Evolutionary conservation across 2,113 vertebrate genomes (phyloP).

Genomic region (Carassius carassius): DNA sequence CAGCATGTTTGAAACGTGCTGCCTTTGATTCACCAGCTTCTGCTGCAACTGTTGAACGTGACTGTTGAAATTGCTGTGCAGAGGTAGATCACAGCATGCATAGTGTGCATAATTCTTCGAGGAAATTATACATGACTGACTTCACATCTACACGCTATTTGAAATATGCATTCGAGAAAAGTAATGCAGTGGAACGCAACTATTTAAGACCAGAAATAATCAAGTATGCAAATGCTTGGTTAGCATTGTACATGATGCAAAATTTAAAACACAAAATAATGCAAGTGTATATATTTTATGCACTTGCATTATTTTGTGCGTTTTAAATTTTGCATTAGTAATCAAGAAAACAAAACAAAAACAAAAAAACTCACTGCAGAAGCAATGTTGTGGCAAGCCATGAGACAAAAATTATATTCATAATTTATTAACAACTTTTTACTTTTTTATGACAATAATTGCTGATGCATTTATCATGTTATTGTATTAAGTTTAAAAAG

Average conservation of each 20-base stretch:
- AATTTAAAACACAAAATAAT: neutral
- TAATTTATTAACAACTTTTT: too few relatives aligned
- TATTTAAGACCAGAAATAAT: neutral
- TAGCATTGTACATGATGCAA: neutral
- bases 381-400: too few relatives aligned
- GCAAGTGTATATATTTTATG: too few relatives aligned
- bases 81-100: constrained; percentile 1
- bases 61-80: constrained; percentile 60
- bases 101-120: neutral
- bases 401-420: too few relatives aligned
- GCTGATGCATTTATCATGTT: too few relatives aligned
- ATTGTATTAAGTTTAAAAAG: too few relatives aligned
- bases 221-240: too few relatives aligned
- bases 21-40: constrained; percentile 64
- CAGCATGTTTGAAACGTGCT: constrained; percentile 56
- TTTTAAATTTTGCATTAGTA: too few relatives aligned
- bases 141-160: neutral
- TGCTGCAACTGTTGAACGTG: constrained; percentile 55
- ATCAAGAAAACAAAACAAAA: too few relatives aligned
- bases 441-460: too few relatives aligned
- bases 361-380: too few relatives aligned
- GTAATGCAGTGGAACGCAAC: neutral
- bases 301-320: too few relatives aligned
- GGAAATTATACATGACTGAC: neutral
- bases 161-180: neutral